Conservation (phyloP, 2,797 vertebrate genomes). For the Garrulus glandarius region DNA sequence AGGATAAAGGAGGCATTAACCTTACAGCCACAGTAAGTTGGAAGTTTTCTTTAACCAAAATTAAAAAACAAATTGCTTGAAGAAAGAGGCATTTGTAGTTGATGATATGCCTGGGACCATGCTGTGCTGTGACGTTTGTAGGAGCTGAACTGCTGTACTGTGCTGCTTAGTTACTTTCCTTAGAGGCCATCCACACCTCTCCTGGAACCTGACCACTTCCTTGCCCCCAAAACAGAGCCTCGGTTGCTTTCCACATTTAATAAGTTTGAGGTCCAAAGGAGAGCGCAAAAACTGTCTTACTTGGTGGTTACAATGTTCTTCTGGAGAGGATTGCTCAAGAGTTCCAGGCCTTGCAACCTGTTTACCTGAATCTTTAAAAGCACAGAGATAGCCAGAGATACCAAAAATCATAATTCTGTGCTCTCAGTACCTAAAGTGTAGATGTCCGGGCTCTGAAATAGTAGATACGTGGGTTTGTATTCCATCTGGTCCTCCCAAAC, state of each 20-base stretch:
- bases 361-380: neutral
- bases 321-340: neutral
- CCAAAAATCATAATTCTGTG: neutral
- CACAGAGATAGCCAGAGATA: neutral
- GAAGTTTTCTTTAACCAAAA: neutral
- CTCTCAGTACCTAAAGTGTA: neutral
- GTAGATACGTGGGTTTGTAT: neutral
- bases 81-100: neutral
- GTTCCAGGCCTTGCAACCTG: neutral
- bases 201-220: neutral
- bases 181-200: neutral
- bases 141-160: neutral
- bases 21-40: slow-evolving; percentile 91
- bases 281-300: neutral
- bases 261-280: neutral
- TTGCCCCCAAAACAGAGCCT: neutral
- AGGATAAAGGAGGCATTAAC: slow-evolving; percentile 99
- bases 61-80: neutral
- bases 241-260: neutral
- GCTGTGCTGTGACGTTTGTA: neutral
- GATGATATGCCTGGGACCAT: neutral
- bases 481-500: neutral
- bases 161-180: neutral
- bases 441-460: neutral
- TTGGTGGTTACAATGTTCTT: neutral